These are phyloP conservation scores for Cyanocitta stelleri DNA, from an alignment of 2,113 vertebrate species.

Conservation along the genomic window DNA sequence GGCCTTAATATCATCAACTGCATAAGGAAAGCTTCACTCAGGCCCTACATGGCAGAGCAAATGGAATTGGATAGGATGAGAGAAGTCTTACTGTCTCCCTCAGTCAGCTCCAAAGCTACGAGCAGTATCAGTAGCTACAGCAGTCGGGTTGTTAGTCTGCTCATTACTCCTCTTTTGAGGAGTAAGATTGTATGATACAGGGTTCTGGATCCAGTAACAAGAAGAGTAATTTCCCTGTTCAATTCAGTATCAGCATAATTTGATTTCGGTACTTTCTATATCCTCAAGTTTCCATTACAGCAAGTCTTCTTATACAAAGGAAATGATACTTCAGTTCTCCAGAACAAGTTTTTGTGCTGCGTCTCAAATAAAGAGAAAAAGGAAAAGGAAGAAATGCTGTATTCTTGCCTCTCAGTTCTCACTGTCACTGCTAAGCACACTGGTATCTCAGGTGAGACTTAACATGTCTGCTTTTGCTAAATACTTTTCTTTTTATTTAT, in stretches of 20 bases:
- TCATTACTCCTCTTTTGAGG: neutral
- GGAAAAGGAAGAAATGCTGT: neutral
- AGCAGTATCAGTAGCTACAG: neutral
- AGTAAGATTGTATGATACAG: neutral
- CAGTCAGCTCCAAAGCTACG: neutral
- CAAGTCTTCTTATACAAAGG: neutral
- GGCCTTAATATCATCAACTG: neutral
- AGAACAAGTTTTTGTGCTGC: neutral
- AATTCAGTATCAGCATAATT: neutral
- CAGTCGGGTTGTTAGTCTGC: neutral
- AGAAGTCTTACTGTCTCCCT: neutral
- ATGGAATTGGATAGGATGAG: neutral
- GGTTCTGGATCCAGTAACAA: neutral
- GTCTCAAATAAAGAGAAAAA: neutral
- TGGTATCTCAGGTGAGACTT: neutral
- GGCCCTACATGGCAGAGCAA: neutral
- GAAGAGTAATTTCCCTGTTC: neutral
- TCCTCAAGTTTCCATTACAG: neutral
- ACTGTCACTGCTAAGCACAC: neutral
- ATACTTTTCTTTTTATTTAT: neutral
- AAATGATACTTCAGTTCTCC: neutral
- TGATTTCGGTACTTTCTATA: neutral
- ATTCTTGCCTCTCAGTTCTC: neutral
- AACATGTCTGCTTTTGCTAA: neutral
- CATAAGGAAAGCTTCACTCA: neutral